Evolutionary conservation across 37 sponge, comb jelly and placozoan species (phyloP).

Genomic region (Aplysina aerophoba): DNA sequence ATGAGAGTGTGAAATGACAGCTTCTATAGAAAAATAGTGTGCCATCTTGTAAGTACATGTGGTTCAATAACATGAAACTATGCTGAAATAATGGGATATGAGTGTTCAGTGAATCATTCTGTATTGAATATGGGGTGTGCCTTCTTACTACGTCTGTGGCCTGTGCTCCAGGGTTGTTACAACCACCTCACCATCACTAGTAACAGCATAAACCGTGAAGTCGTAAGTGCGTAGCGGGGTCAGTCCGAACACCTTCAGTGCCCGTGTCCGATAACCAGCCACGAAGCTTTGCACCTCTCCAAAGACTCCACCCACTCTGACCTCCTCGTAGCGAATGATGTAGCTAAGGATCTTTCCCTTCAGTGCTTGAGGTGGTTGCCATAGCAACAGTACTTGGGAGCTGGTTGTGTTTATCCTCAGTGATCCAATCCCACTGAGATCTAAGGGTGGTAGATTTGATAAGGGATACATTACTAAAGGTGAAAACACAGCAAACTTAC

Average conservation of each 20-base stretch:
- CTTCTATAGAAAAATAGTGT: too few relatives aligned
- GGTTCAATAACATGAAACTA: too few relatives aligned
- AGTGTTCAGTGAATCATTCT: too few relatives aligned
- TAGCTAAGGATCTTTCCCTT: neutral
- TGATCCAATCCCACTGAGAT: slow-evolving; percentile 16
- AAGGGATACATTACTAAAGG: too few relatives aligned
- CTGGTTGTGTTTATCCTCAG: neutral
- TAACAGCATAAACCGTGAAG: slow-evolving; percentile 21
- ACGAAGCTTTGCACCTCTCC: slow-evolving; percentile 4
- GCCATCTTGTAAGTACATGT: too few relatives aligned
- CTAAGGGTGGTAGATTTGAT: neutral
- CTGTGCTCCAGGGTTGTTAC: slow-evolving; percentile 2
- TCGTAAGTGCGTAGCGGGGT: neutral
- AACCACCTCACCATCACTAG: neutral
- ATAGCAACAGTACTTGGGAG: neutral
- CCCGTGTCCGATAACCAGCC: slow-evolving; percentile 4
- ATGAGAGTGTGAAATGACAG: too few relatives aligned
- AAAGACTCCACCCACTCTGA: neutral
- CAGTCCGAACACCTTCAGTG: slow-evolving; percentile 16
- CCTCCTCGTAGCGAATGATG: slow-evolving; percentile 9
- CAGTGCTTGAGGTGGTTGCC: neutral
- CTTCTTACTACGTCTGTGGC: too few relatives aligned
- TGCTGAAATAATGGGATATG: too few relatives aligned
- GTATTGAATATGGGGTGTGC: too few relatives aligned
- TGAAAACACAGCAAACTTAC: too few relatives aligned